phyloP scores from a whole-genome alignment of 2,797 vertebrate species.

The Lithobates sylvaticus region DNA sequence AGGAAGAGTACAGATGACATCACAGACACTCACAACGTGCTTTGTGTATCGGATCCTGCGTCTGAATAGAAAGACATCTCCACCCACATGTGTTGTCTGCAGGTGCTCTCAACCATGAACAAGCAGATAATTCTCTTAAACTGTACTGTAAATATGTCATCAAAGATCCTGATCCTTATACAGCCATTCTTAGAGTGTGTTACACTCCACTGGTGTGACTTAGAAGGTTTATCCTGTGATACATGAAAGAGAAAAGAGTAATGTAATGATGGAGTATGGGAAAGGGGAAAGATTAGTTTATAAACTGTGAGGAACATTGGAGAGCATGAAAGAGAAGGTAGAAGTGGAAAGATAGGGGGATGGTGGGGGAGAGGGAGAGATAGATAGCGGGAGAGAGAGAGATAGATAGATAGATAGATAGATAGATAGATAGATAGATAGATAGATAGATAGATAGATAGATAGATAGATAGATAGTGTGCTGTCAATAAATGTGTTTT shows the following conservation, averaged over 20 bases:
- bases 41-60: neutral
- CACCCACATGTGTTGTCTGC: constrained; percentile 43
- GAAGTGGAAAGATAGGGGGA: neutral
- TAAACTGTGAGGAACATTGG: neutral
- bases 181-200: constrained; percentile 36
- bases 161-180: constrained; percentile 14
- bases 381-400: no score
- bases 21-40: neutral
- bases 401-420: no score
- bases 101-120: constrained; percentile 7
- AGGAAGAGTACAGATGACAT: neutral
- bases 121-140: constrained; percentile 35
- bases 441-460: no score
- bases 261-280: no score
- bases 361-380: no score
- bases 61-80: constrained; percentile 37
- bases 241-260: neutral
- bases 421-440: no score
- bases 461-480: no score
- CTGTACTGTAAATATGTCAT: constrained; percentile 47
- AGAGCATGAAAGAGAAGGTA: neutral
- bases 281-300: no score
- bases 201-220: constrained; percentile 28
- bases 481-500: no score
- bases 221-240: neutral